Base-by-base conservation (phyloP, 2,113 vertebrate genomes). In the Pimephales promelas region DNA sequence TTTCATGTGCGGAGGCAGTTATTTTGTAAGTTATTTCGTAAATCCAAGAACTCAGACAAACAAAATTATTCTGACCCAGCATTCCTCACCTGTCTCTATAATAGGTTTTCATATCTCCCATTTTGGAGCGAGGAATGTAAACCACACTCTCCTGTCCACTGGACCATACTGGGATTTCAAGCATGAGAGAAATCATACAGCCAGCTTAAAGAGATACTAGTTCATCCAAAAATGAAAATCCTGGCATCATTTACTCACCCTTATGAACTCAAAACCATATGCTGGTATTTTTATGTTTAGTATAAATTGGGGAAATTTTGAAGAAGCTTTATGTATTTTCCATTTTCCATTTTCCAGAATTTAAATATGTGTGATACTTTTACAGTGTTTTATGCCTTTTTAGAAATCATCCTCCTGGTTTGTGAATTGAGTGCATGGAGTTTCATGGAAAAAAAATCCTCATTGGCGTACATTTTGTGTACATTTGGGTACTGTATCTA, bases 101-200 rank as follows among this genome's bases (percentile, higher is more conserved):
- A 87, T 87, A 66, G 83, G 49, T 73, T 85, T 83, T 82, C 72
- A 84, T 87, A 87, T 87, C 83, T 62, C 73, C 47, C 8, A 71
- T 36, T 47, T 56, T 47, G 62, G 61, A 83, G 75, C 34, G 70
- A 22, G 40, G 54, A 83, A 76, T 81, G 76, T 87, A 83, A 85
- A 85, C 62, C 31, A 78, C 47, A 71, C 40, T 36, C 56, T 84
- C 20, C 22, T 72, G 62, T 36, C 57, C 79, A 72, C 26, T 68
- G n/a, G 71, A 87, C 66, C 89, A 88, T 77, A 86, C 90, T 90
- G 86, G 91, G 87, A 91, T 91, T 88, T 90, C 88, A 90, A 89
- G 90, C 88, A 92, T 90, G 87, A 89, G 84, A 88, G 90, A 88
- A 90, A 93, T 92, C 92, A 90, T 85, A 88, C 89, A 89, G 87